Evolutionary conservation across 2,888 invertebrate genomes (phyloP).

Genomic region (Scaptomyza polygonia): DNA sequence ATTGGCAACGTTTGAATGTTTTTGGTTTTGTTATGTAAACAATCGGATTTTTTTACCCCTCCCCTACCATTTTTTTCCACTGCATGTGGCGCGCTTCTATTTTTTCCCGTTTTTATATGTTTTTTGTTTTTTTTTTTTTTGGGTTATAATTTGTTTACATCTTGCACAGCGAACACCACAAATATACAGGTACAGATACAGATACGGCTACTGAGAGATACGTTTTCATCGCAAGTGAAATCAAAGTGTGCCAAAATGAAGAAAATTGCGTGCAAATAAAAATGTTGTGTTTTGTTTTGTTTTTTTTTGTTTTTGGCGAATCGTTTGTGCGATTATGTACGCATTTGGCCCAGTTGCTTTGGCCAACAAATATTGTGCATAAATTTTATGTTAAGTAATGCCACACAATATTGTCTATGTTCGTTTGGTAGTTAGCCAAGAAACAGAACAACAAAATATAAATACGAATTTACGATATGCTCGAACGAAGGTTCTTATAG

Average conservation of each 20-base stretch:
- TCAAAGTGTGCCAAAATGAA: slow-evolving; percentile 69
- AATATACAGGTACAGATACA: slow-evolving; percentile 25
- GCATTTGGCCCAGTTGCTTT: slow-evolving; percentile 54
- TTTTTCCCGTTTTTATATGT: slow-evolving; percentile 18
- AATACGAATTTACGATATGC: slow-evolving; percentile 19
- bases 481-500: slow-evolving; percentile 48
- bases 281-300: too few species aligned
- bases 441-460: slow-evolving; percentile 23
- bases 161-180: slow-evolving; percentile 28
- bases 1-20: slow-evolving; percentile 58
- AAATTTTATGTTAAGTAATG: slow-evolving; percentile 73
- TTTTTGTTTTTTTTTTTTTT: slow-evolving; percentile 30
- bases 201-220: slow-evolving; percentile 12
- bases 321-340: slow-evolving; percentile 21
- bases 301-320: slow-evolving; percentile 6
- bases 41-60: slow-evolving; percentile 51
- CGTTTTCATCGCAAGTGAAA: slow-evolving; percentile 41
- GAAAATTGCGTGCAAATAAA: slow-evolving; percentile 69
- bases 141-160: slow-evolving; percentile 73
- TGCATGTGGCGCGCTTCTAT: slow-evolving; percentile 24
- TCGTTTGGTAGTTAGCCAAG: slow-evolving; percentile 73
- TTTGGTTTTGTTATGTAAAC: slow-evolving; percentile 77
- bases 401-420: slow-evolving; percentile 50
- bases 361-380: slow-evolving; percentile 58
- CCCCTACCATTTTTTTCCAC: slow-evolving; percentile 2